Evolutionary conservation across 64 coral and sea anemone genomes (phyloP).

Genomic region (Stichodactyla mertensii): DNA sequence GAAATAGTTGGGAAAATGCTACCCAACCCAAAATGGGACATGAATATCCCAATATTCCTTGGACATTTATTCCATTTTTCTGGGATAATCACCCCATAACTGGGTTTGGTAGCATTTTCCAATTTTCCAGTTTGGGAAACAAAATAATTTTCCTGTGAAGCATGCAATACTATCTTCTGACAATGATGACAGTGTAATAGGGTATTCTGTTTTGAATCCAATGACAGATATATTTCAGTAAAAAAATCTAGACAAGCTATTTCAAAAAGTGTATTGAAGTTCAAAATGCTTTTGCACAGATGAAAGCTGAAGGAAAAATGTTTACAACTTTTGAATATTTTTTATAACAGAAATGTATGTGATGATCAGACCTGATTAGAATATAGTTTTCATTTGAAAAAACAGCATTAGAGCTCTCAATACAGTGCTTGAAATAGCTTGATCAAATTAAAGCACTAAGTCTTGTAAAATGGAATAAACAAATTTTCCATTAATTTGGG

Average conservation of each 20-base stretch:
- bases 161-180: background rate
- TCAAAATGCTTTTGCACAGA: background rate
- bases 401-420: background rate
- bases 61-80: no score
- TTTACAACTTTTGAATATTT: background rate
- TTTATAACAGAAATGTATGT: no score
- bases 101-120: no score
- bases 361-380: no score
- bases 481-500: slow-evolving; percentile 2
- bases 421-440: background rate
- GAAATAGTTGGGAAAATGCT: no score
- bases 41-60: no score
- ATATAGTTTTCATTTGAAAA: background rate
- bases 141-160: background rate
- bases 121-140: no score
- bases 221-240: background rate
- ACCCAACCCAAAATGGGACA: no score
- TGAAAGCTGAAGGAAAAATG: background rate
- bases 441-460: background rate
- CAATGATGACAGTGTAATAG: background rate
- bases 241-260: background rate
- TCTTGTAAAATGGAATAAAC: background rate
- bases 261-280: background rate
- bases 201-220: background rate
- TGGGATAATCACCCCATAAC: no score